phyloP scores from a whole-genome alignment of 1,140 invertebrate species.

The Bombus confusus region DNA sequence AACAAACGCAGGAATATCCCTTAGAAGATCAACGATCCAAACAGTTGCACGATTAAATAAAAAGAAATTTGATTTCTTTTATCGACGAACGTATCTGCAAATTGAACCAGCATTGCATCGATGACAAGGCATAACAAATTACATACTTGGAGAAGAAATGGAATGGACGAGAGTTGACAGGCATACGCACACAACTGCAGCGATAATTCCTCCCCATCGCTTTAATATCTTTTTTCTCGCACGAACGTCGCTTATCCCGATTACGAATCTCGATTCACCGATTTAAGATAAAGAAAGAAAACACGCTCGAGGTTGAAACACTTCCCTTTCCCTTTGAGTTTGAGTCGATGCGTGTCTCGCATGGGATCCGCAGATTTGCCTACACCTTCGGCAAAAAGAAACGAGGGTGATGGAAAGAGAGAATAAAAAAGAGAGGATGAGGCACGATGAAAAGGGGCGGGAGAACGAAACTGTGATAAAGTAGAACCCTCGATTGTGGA shows the following conservation, averaged over 20 bases:
- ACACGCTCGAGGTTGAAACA: background rate
- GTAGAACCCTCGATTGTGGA: slow-evolving; percentile 52
- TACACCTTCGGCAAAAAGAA: slow-evolving; percentile 22
- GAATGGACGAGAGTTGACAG: background rate
- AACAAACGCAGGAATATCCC: too few species aligned
- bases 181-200: too few species aligned
- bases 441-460: slow-evolving; percentile 32
- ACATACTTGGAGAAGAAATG: background rate
- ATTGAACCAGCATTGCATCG: too few species aligned
- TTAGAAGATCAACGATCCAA: too few species aligned
- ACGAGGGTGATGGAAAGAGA: slow-evolving; percentile 2
- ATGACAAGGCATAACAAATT: too few species aligned
- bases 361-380: slow-evolving; percentile 17
- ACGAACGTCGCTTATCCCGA: background rate
- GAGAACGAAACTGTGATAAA: slow-evolving; percentile 50
- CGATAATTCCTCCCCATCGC: background rate
- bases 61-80: too few species aligned
- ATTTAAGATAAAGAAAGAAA: background rate
- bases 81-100: too few species aligned
- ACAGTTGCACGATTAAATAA: too few species aligned
- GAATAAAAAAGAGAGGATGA: background rate
- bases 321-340: background rate
- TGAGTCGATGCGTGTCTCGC: background rate
- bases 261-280: background rate
- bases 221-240: background rate